Base-by-base conservation (phyloP, 2,888 invertebrate genomes). In the Eulithis prunata region DNA sequence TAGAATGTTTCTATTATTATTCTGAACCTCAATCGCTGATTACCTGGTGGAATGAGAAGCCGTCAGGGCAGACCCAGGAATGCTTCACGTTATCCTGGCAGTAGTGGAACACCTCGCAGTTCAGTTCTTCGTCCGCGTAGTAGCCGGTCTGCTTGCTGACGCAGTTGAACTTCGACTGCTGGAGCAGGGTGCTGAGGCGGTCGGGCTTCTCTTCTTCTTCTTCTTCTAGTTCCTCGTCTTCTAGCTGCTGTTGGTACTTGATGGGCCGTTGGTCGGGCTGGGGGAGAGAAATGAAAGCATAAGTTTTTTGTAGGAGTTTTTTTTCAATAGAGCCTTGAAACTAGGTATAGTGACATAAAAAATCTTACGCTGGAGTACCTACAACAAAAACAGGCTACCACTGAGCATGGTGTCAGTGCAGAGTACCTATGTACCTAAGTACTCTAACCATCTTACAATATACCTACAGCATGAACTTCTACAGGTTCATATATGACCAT, bases 41-140 rank as follows among this genome's bases (percentile, higher is more conserved):
- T 87, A 96, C 96, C 94, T 97, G 97, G 79, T 97, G 97, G 95
- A 97, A 97, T 57, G 96, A 95, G 84, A 98, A 98, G 62, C 97
- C 97, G 78, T 97, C 97, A 0, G 98, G 98, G 78, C 98, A 98
- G 78, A 98, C 96, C 98, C 98, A 98, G 2, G 98, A 98, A 87
- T 98, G 98, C 80, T 96, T 96, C 47, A 96, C 96, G 76, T 96
- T 97, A 76, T 97, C 98, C 83, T 98, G 97, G 83, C 98, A 98
- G 87, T 98, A 98, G 84, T 98, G 98, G 95, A 98, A 98, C 47
- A 98, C 97, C 88, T 98, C 98, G 81, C 98, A 98, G 78, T 95
- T 95, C 32, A 98, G 94, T 53, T 96, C 96, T 79, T 97, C 97
- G 81, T 98, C 98, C 36, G 98, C 98, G 83, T 98, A 98, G 90